Percentiles rank a stretch among this genome's conserved stretches.
Conservation (phyloP, 2,888 invertebrate genomes). For the Heliconius ethilla region DNA sequence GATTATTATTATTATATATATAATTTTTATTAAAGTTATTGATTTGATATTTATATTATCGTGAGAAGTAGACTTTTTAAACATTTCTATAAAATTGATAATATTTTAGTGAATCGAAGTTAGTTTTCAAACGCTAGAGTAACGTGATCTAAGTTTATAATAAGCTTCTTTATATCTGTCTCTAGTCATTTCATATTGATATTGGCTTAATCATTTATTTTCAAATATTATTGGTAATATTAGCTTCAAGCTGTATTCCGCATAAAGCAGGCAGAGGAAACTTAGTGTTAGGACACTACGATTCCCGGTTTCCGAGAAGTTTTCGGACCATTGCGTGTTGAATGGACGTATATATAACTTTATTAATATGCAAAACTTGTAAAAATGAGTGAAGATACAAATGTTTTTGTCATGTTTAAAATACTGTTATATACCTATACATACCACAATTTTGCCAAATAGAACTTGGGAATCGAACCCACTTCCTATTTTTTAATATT, state of each 20-base stretch:
- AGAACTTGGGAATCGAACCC: neutral
- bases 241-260: neutral
- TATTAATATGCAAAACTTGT: too few species aligned
- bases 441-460: neutral
- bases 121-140: slow-evolving; percentile 29
- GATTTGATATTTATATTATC: neutral
- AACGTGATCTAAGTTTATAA: slow-evolving; percentile 29
- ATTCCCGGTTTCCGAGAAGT: neutral
- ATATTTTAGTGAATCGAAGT: slow-evolving; percentile 34
- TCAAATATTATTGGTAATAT: neutral
- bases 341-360: too few species aligned
- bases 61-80: slow-evolving; percentile 5
- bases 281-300: neutral
- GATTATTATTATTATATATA: too few species aligned
- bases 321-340: neutral
- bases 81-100: slow-evolving; percentile 25
- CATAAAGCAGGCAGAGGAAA: neutral
- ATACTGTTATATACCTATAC: neutral
- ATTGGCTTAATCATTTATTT: neutral
- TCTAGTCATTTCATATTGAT: neutral
- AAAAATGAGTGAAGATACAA: neutral
- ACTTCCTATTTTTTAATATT: neutral
- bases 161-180: neutral
- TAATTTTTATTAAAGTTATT: neutral
- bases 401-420: neutral